phyloP scores from a whole-genome alignment of 2,797 vertebrate genomes.

The Fundulus diaphanus region DNA sequence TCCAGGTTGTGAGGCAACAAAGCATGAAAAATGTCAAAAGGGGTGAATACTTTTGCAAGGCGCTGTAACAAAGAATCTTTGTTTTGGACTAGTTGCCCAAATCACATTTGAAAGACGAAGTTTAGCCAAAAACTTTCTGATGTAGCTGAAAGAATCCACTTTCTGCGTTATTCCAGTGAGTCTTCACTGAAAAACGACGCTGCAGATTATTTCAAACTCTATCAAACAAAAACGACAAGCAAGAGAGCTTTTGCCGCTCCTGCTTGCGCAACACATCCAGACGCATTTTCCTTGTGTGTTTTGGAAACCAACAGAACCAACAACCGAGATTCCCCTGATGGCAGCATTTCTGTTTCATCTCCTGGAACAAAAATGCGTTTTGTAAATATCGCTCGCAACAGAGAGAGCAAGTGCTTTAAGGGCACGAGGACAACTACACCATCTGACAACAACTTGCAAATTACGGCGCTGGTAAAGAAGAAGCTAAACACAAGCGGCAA shows the following conservation, averaged over 20 bases:
- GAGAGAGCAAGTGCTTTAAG: slow-evolving; percentile 29
- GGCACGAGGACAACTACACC: slow-evolving; percentile 22
- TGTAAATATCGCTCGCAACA: slow-evolving; percentile 19
- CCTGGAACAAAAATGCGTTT: slow-evolving; percentile 46
- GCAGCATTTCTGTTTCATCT: slow-evolving; percentile 5
- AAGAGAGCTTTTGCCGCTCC: background rate
- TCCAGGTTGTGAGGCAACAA: too few relatives aligned
- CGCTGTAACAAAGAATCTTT: background rate
- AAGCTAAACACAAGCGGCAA: slow-evolving; percentile 31
- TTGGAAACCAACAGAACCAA: background rate
- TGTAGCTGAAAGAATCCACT: background rate
- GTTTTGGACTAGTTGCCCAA: background rate
- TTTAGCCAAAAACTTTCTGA: background rate
- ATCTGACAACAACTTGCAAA: slow-evolving; percentile 53
- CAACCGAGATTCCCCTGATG: background rate
- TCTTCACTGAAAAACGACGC: background rate
- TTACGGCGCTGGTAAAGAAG: slow-evolving; percentile 28
- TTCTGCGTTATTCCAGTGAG: background rate
- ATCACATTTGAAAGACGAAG: background rate
- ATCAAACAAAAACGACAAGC: background rate
- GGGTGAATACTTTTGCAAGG: too few relatives aligned
- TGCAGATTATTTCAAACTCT: background rate
- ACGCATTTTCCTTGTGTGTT: slow-evolving; percentile 8
- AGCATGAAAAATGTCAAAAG: too few relatives aligned
- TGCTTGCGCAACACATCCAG: background rate